phyloP scores from a whole-genome alignment of 2,797 vertebrate species.

The Anniella stebbinsi region DNA sequence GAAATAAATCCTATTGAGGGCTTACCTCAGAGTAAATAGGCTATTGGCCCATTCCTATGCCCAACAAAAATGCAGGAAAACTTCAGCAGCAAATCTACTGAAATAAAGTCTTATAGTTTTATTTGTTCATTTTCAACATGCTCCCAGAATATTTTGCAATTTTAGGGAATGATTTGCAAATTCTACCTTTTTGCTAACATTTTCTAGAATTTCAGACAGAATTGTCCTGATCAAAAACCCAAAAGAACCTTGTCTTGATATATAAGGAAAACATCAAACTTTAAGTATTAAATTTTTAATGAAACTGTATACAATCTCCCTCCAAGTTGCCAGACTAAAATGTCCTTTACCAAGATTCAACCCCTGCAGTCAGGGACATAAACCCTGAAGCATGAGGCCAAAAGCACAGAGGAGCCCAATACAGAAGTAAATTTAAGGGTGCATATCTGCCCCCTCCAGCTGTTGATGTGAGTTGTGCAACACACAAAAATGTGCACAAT shows the following conservation, averaged over 20 bases:
- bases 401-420: not conserved
- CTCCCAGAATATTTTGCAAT: not conserved
- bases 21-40: not conserved
- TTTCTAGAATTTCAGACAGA: slow-evolving; percentile 9
- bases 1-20: not conserved
- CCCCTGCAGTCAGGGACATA: not conserved
- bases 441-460: not conserved
- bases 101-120: not conserved
- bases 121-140: not conserved
- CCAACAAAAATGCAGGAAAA: not conserved
- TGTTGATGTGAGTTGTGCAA: not conserved
- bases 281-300: not conserved
- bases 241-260: not conserved
- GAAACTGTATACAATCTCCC: not conserved
- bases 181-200: not conserved
- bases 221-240: not conserved
- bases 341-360: not conserved
- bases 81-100: not conserved
- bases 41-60: too few species aligned
- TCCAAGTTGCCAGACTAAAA: not conserved
- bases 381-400: not conserved
- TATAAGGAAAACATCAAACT: not conserved
- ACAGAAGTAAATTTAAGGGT: not conserved
- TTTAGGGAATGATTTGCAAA: slow-evolving; percentile 6
- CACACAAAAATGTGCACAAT: not conserved